Evolutionary conservation across 2,888 invertebrate species (phyloP).

Genomic region (Cephus sareptanus): DNA sequence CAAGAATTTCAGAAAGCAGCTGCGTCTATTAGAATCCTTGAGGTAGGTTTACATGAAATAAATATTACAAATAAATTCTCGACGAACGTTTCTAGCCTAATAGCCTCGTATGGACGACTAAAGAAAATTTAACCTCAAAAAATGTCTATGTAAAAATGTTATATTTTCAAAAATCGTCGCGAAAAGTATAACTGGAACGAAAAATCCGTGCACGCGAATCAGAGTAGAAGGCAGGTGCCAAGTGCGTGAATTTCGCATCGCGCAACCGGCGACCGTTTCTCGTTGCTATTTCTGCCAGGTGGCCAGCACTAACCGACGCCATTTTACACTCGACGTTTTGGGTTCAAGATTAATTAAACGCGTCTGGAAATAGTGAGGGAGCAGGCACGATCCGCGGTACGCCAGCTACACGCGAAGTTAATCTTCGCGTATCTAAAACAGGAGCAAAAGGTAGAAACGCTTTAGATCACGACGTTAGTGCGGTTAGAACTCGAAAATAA

Average conservation of each 20-base stretch:
- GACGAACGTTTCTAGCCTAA: not conserved
- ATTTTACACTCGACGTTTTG: constrained; percentile 56
- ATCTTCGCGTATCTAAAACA: constrained; percentile 29
- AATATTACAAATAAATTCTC: not conserved
- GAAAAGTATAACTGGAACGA: not conserved
- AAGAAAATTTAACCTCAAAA: not conserved
- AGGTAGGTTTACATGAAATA: not conserved
- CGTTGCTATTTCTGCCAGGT: constrained; percentile 61
- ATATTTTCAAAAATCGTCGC: not conserved
- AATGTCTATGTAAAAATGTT: not conserved
- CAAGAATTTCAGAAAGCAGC: not conserved
- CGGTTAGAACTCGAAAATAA: not conserved
- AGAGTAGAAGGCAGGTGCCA: constrained; percentile 46
- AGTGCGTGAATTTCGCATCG: constrained; percentile 38
- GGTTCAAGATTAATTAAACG: constrained; percentile 61
- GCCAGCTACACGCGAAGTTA: constrained; percentile 39
- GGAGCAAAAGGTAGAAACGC: constrained; percentile 12
- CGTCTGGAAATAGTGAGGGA: constrained; percentile 55
- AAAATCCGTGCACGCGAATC: not conserved
- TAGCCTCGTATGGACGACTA: not conserved
- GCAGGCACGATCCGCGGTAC: constrained; percentile 14
- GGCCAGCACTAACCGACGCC: constrained; percentile 35
- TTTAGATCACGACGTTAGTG: not conserved
- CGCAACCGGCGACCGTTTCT: constrained; percentile 28
- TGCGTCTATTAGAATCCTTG: not conserved